phyloP scores from a whole-genome alignment of 2,888 invertebrate species.

The Protophormia terraenovae region DNA sequence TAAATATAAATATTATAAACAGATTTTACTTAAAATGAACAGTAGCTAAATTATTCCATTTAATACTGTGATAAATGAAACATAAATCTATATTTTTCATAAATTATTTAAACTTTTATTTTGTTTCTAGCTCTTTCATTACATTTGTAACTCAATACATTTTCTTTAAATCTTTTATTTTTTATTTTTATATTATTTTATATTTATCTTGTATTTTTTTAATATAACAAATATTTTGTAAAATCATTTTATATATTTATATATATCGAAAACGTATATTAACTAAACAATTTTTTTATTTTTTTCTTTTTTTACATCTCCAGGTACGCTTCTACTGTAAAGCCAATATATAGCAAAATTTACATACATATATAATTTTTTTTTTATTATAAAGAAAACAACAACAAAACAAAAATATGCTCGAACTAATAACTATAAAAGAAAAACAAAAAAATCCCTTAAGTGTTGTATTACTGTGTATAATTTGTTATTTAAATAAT shows the following conservation, averaged over 20 bases:
- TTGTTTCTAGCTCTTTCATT: no score
- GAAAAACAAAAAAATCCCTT: conserved; percentile 31
- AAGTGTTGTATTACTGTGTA: conserved; percentile 58
- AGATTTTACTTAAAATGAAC: no score
- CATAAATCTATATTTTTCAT: no score
- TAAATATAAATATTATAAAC: no score
- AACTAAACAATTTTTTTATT: conserved; percentile 67
- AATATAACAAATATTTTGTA: conserved; percentile 8
- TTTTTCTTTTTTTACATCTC: conserved; percentile 74
- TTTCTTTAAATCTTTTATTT: no score
- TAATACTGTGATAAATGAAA: no score
- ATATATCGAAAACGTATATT: conserved; percentile 67
- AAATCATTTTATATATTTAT: conserved; percentile 5
- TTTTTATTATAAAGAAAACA: background rate
- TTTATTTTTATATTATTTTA: no score
- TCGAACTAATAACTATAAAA: conserved; percentile 65
- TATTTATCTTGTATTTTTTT: background rate
- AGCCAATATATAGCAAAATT: conserved; percentile 67
- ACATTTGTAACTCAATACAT: no score
- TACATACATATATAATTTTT: conserved; percentile 54
- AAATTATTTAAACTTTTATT: no score
- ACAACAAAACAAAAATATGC: conserved; percentile 37
- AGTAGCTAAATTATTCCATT: no score
- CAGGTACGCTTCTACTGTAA: conserved; percentile 75
- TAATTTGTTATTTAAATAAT: conserved; percentile 23